These are phyloP conservation scores for Aurelia aurita complex sp. Pacific DNA, from an alignment of 30 jellyfish, hydroid and myxozoan species.

Conservation along the genomic window DNA sequence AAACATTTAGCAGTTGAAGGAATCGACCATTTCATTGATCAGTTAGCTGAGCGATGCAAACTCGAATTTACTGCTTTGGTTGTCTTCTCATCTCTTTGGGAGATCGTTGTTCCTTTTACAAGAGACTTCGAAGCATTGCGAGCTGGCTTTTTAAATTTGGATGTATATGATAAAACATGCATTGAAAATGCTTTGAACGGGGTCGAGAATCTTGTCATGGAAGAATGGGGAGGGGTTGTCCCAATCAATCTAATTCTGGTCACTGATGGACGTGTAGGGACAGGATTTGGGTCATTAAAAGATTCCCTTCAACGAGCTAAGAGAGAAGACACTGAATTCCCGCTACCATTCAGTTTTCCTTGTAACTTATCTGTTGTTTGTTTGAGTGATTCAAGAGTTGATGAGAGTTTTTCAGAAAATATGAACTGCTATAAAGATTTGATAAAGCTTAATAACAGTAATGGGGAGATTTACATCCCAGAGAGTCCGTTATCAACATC, in stretches of 20 bases:
- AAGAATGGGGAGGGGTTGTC: slow-evolving; percentile 87
- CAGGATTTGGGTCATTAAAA: slow-evolving; percentile 80
- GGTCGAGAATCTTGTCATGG: slow-evolving; percentile 85
- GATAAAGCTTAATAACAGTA: slow-evolving; percentile 50
- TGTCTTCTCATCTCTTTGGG: slow-evolving; percentile 95
- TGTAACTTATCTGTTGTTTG: slow-evolving; percentile 73
- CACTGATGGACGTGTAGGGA: slow-evolving; percentile 86
- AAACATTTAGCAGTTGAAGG: slow-evolving; percentile 71
- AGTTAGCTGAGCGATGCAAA: slow-evolving; percentile 66
- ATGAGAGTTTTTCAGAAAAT: slow-evolving; percentile 47
- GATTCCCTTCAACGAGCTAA: slow-evolving; percentile 43
- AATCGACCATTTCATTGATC: slow-evolving; percentile 62
- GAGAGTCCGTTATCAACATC: slow-evolving; percentile 58
- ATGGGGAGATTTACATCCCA: slow-evolving; percentile 84
- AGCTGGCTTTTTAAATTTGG: slow-evolving; percentile 65
- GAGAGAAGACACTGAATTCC: slow-evolving; percentile 42
- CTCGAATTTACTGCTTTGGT: slow-evolving; percentile 83
- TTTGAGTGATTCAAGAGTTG: slow-evolving; percentile 41
- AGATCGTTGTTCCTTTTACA: slow-evolving; percentile 90
- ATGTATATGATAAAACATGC: slow-evolving; percentile 86
- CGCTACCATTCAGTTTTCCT: slow-evolving; percentile 88
- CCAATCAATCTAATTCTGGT: slow-evolving; percentile 85
- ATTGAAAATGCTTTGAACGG: slow-evolving; percentile 89
- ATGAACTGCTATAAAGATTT: slow-evolving; percentile 64
- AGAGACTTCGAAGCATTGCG: slow-evolving; percentile 70